A percentile compares a stretch with the other conserved stretches of the same genome.
Evolutionary conservation across 2,797 vertebrate genomes (phyloP).

Genomic region (Hirundo rustica): DNA sequence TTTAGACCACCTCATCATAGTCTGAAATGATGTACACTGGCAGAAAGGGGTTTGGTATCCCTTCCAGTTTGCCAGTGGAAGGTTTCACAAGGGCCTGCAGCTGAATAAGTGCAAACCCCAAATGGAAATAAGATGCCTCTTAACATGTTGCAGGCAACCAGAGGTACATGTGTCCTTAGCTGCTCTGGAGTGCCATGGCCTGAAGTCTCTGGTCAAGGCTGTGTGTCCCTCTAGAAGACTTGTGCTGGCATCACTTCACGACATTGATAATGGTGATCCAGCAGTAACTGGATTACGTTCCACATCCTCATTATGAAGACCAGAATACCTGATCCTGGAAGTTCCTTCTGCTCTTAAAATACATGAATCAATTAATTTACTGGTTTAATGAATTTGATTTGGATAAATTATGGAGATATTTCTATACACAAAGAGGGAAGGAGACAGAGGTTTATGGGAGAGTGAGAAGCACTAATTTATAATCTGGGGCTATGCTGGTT

Average conservation of each 20-base stretch:
- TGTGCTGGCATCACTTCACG: fast-evolving
- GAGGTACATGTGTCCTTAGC: not conserved
- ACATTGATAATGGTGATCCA: not conserved
- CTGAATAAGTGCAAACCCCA: not conserved
- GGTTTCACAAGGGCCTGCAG: not conserved
- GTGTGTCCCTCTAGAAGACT: not conserved
- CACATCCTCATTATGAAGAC: not conserved
- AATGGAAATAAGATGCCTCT: not conserved
- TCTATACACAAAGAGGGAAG: not conserved
- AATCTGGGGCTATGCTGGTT: not conserved
- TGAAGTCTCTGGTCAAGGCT: not conserved
- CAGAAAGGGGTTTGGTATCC: not conserved
- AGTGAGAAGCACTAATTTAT: not conserved
- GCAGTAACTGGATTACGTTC: not conserved
- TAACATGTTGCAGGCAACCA: not conserved
- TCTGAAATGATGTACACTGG: not conserved
- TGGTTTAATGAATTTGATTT: not conserved
- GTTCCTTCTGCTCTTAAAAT: not conserved
- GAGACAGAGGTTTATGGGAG: not conserved
- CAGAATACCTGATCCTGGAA: not conserved
- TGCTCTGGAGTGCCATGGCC: not conserved
- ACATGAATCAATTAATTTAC: not conserved
- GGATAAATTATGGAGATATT: not conserved
- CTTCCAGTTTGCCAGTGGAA: not conserved
- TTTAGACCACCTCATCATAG: not conserved